Evolutionary conservation across 64 coral and sea anemone species (phyloP).

Genomic region (Pachyseris speciosa): DNA sequence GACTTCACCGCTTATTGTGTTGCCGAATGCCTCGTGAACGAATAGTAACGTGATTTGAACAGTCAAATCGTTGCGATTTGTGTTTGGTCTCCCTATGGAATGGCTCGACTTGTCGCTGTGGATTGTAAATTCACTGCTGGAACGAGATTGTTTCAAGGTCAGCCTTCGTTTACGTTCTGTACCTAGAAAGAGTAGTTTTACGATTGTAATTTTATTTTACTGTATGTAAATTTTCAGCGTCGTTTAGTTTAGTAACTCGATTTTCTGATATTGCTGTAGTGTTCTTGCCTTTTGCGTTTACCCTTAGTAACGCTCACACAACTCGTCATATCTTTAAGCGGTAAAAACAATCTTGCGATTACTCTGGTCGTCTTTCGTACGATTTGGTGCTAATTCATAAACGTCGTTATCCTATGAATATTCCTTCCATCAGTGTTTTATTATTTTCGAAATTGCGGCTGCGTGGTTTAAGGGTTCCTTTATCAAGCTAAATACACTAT

Average conservation of each 20-base stretch:
- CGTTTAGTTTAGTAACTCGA: not conserved
- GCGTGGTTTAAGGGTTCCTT: not conserved
- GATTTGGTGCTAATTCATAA: not conserved
- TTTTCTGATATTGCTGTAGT: constrained; percentile 36
- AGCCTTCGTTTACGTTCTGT: constrained; percentile 7
- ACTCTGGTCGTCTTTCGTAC: not conserved
- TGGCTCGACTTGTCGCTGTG: constrained; percentile 85
- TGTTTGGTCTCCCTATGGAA: not conserved
- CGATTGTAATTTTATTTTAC: constrained; percentile 33
- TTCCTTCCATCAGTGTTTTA: not conserved
- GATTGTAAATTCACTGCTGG: constrained; percentile 85
- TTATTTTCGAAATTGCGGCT: not conserved
- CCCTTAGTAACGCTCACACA: not conserved
- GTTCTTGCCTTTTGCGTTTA: not conserved
- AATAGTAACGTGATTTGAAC: not conserved
- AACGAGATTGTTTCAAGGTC: constrained; percentile 90
- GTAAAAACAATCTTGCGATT: not conserved
- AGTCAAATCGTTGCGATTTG: not conserved
- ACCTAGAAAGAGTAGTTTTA: constrained; percentile 29
- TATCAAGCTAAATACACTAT: not conserved
- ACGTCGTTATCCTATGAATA: not conserved
- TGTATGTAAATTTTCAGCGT: constrained; percentile 13
- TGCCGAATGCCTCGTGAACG: not conserved
- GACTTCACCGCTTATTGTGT: not conserved
- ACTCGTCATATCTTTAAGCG: not conserved